A percentile compares a stretch with the other conserved stretches of the same genome.
phyloP scores from a whole-genome alignment of 2,113 vertebrate genomes.

The Zosterops pallidus region DNA sequence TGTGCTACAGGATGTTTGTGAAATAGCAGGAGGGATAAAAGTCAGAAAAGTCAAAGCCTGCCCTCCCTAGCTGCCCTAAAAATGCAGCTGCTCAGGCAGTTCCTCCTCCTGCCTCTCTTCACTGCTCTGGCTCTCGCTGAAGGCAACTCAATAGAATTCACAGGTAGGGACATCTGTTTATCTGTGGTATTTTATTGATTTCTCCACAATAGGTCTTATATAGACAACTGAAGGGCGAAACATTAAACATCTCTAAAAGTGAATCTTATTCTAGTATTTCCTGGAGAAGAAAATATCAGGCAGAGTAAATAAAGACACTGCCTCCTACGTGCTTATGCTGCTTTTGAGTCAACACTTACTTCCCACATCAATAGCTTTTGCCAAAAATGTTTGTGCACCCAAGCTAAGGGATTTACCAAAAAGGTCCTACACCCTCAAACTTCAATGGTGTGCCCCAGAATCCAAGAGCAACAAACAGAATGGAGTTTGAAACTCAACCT shows the following conservation, averaged over 20 bases:
- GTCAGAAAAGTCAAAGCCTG: too few species aligned
- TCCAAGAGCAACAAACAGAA: background rate
- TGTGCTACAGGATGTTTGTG: too few species aligned
- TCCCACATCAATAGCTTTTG: background rate
- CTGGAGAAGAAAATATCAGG: background rate
- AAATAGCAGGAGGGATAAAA: too few species aligned
- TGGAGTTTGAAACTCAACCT: background rate
- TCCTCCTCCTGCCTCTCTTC: too few species aligned
- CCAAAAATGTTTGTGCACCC: background rate
- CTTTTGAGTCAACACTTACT: background rate
- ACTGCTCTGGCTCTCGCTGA: too few species aligned
- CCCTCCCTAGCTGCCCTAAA: too few species aligned
- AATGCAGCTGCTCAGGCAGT: too few species aligned
- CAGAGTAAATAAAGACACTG: background rate
- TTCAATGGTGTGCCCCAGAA: background rate
- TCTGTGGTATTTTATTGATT: background rate
- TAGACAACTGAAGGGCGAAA: background rate
- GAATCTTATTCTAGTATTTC: background rate
- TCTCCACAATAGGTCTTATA: background rate
- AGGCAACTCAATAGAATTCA: too few species aligned
- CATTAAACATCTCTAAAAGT: background rate
- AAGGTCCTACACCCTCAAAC: background rate
- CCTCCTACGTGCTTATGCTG: fast-evolving
- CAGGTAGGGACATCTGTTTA: background rate
- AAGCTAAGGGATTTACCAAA: fast-evolving